These are phyloP conservation scores for Phrixothrix hirtus DNA, from an alignment of 2,888 invertebrate genomes.

Conservation along the genomic window DNA sequence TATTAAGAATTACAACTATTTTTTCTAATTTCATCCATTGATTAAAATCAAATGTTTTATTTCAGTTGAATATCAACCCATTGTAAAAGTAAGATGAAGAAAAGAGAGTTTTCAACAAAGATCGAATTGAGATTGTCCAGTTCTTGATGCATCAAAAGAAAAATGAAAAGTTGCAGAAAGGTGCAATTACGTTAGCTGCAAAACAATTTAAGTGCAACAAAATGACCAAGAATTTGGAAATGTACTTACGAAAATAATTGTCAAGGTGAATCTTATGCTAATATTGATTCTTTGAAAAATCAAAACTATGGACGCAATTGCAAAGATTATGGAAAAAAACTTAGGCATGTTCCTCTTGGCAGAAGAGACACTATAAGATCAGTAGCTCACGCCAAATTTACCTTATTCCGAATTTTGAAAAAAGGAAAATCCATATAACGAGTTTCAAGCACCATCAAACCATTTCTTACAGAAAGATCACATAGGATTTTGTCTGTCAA, in stretches of 20 bases:
- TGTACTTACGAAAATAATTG: not conserved
- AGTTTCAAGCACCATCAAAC: no score
- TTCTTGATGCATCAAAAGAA: not conserved
- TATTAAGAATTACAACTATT: slow-evolving; percentile 1
- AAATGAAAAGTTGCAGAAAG: slow-evolving; percentile 1
- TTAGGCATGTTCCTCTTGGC: slow-evolving; percentile 1
- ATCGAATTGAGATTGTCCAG: not conserved
- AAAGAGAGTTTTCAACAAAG: not conserved
- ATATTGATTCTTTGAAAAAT: not conserved
- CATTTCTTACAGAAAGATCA: no score
- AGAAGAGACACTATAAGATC: slow-evolving; percentile 1
- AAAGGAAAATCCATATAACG: no score
- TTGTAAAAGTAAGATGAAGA: not conserved
- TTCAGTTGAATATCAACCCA: not conserved
- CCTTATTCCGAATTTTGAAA: not conserved
- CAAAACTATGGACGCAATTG: not conserved
- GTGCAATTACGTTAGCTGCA: slow-evolving; percentile 1
- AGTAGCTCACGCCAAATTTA: not conserved
- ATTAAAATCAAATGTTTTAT: slow-evolving; percentile 1
- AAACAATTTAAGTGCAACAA: not conserved
- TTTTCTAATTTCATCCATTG: not conserved
- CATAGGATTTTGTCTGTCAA: no score
- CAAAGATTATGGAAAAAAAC: not conserved
- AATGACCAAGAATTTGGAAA: not conserved
- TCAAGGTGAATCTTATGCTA: no score